Conservation (phyloP, 1,140 invertebrate genomes). For the Lepidurus couesii region DNA sequence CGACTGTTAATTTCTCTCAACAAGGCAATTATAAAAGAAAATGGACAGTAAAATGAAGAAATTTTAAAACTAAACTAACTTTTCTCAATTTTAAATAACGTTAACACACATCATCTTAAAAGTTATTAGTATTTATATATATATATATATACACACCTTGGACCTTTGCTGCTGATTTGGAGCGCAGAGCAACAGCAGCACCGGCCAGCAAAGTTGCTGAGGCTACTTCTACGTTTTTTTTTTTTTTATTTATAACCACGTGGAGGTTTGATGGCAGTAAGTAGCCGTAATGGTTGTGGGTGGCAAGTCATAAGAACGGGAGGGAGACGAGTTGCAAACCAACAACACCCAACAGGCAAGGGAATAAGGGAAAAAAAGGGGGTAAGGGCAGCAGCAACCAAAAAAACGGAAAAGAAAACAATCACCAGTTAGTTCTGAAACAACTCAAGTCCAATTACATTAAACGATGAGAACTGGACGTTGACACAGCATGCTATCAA, state of each 20-base stretch:
- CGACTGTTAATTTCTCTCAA: no score
- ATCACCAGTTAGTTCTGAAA: constrained; percentile 18
- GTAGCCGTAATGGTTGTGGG: neutral
- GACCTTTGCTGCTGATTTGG: constrained; percentile 3
- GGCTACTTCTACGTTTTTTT: constrained; percentile 5
- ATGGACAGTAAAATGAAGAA: no score
- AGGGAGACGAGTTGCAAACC: constrained; percentile 3
- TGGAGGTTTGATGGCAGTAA: neutral
- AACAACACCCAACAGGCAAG: constrained; percentile 18
- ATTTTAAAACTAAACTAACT: no score
- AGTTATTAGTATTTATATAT: constrained; percentile 1
- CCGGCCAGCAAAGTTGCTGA: constrained; percentile 4
- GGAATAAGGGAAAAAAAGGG: neutral
- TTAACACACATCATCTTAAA: no score
- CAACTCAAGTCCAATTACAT: constrained; percentile 9
- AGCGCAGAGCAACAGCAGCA: neutral
- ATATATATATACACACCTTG: constrained; percentile 13
- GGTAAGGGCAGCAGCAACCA: neutral
- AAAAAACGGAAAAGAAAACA: neutral
- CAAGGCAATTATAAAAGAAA: no score
- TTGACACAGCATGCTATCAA: constrained; percentile 21
- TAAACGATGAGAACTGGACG: neutral
- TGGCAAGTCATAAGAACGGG: constrained; percentile 18
- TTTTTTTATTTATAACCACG: neutral
- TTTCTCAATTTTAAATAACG: no score